Percentiles rank a stretch among this genome's conserved stretches.
Conservation (phyloP, 2,113 vertebrate genomes). For the Salvelinus sp. region DNA sequence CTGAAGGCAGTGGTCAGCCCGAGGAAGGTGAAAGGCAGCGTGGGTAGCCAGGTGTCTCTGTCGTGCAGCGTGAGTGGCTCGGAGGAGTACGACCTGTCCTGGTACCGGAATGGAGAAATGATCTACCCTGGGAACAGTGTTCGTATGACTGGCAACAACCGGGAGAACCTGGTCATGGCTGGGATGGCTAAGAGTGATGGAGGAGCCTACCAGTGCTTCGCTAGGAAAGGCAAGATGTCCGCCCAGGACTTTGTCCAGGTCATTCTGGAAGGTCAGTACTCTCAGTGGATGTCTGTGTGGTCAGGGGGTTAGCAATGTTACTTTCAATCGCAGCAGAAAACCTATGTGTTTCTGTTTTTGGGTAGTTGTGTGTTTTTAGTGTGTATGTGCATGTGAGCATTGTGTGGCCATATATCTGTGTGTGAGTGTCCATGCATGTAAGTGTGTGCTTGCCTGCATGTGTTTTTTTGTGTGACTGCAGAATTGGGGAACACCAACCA, state of each 20-base stretch:
- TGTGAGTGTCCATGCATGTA: background rate
- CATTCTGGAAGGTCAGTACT: constrained; percentile 84
- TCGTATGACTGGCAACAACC: constrained; percentile 86
- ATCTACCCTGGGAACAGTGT: constrained; percentile 91
- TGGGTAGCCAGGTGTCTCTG: constrained; percentile 94
- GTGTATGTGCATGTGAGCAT: background rate
- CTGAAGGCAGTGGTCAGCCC: constrained; percentile 92
- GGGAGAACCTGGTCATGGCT: constrained; percentile 94
- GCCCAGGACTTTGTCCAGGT: constrained; percentile 97
- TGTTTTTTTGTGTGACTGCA: background rate
- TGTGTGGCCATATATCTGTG: no score
- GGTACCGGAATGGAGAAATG: constrained; percentile 95
- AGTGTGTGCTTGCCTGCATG: background rate
- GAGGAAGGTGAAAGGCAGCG: constrained; percentile 92
- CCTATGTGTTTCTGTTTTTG: constrained; percentile 1
- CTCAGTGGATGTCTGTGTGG: background rate
- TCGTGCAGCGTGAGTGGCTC: constrained; percentile 91
- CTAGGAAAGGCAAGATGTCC: constrained; percentile 91
- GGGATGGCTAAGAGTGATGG: constrained; percentile 97
- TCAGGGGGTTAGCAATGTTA: no score
- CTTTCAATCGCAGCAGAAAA: background rate
- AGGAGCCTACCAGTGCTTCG: constrained; percentile 97
- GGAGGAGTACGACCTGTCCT: constrained; percentile 91
- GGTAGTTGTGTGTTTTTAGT: background rate
- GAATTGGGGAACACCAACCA: background rate